phyloP scores from a whole-genome alignment of 2,888 invertebrate species.

The Apotomis betuletana region DNA sequence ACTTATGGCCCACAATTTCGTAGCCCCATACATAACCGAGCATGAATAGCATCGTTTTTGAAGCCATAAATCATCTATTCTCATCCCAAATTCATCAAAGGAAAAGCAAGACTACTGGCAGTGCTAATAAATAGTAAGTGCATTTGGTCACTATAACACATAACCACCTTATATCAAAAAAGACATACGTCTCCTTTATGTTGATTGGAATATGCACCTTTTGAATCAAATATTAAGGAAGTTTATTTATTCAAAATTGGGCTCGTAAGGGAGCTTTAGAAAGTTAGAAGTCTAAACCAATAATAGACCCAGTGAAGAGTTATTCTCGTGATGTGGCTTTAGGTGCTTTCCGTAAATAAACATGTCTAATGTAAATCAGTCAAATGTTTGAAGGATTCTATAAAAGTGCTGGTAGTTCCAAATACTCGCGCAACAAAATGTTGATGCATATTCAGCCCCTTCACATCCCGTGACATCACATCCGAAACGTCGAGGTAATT shows the following conservation, averaged over 20 bases:
- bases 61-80: neutral
- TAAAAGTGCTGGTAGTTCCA: neutral
- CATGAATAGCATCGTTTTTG: neutral
- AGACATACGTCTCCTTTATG: neutral
- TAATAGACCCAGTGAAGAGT: slow-evolving; percentile 40
- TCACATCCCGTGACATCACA: no score
- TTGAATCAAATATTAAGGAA: neutral
- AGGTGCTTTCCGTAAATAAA: slow-evolving; percentile 37
- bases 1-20: no score
- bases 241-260: neutral
- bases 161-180: neutral
- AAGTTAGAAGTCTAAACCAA: slow-evolving; percentile 22
- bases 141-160: slow-evolving; percentile 12
- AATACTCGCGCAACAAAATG: no score
- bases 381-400: slow-evolving; percentile 21
- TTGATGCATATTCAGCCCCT: no score
- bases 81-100: slow-evolving; percentile 10
- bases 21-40: neutral
- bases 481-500: no score
- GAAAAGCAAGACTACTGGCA: slow-evolving; percentile 10
- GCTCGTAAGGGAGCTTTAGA: neutral
- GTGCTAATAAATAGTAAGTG: slow-evolving; percentile 15
- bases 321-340: slow-evolving; percentile 40
- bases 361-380: slow-evolving; percentile 29
- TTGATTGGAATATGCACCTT: slow-evolving; percentile 2